phyloP scores from a whole-genome alignment of 2,888 invertebrate species.

The Drosophila algonquin region DNA sequence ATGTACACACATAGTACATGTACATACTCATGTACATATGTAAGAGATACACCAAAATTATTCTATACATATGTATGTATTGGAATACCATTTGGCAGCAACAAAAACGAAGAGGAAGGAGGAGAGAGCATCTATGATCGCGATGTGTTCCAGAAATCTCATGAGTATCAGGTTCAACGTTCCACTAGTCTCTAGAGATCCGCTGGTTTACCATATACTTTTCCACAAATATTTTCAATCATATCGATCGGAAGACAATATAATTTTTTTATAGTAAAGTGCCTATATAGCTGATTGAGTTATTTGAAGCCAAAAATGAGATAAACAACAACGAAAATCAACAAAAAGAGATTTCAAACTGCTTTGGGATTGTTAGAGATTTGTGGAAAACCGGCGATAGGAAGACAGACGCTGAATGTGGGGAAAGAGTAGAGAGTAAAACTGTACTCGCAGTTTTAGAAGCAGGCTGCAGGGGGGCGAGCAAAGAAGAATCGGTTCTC shows the following conservation, averaged over 20 bases:
- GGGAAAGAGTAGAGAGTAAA: background rate
- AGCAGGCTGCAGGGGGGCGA: background rate
- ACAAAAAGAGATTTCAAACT: background rate
- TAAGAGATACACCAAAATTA: background rate
- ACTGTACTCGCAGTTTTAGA: background rate
- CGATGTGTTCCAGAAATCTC: background rate
- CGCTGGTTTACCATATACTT: background rate
- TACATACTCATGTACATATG: conserved; percentile 1
- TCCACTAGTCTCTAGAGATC: background rate
- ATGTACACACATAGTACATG: background rate
- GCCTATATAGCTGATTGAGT: no score
- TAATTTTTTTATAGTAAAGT: background rate
- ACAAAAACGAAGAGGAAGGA: background rate
- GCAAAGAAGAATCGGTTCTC: background rate
- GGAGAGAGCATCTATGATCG: background rate
- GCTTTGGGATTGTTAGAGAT: background rate
- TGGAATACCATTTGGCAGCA: conserved; percentile 10
- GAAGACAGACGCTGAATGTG: background rate
- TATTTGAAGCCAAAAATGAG: background rate
- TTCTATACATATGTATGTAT: background rate
- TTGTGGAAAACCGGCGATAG: background rate
- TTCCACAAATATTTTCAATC: background rate
- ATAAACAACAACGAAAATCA: background rate
- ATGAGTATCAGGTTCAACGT: background rate
- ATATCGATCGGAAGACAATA: background rate